Evolutionary conservation across 2,797 vertebrate genomes (phyloP), one percentile per base, ranked within the genome.

Genomic region (Ctenochaetus hawaiiensis): DNA sequence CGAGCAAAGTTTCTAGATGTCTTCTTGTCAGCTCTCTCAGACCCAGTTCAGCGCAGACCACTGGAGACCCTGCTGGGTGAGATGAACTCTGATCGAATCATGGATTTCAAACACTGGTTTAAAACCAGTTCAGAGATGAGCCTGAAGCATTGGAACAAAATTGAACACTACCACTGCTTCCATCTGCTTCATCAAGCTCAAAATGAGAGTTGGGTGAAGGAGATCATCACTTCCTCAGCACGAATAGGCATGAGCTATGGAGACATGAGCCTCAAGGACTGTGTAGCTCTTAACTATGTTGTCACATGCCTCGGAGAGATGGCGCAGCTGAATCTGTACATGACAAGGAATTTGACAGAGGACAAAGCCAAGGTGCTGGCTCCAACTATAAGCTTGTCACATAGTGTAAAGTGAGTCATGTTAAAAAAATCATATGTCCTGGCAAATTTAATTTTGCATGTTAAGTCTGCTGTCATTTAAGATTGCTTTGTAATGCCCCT

Each of bases 21-120:
- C 17, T 95, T 95, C 76, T 37, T 95, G 71, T 86, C 91, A 1
- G 95, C 92, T 0, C 91, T 96, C 14, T 95, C 92, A 0, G 87
- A 94, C 43, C 77, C 84, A 0, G 1, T 17, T 13, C 93, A 93
- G 61, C 61, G 78, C n/a, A 87, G 77, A 37, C 82, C 83, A 0
- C 66, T 96, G 57, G 93, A 94, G 76, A 66, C 48, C 6, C 34
- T 75, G 0, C 53, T 93, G 18, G 94, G 93, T 14, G 57, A 34
- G 6, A 79, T 93, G 1, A 83, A 82, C 52, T 4, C 71, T 1
- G 70, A 81, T 22, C 85, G 43, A 20, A 56, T 93, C 7, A 44
- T 8, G 1, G 60, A 76, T 23, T 93, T 95, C 39, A 91, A 80
- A 22, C 4, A 51, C 16, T 95, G 93, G 93, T 77, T 95, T 51